These are phyloP conservation scores for Takifugu ocellatus DNA, from an alignment of 2,797 vertebrate species.

Conservation along the genomic window DNA sequence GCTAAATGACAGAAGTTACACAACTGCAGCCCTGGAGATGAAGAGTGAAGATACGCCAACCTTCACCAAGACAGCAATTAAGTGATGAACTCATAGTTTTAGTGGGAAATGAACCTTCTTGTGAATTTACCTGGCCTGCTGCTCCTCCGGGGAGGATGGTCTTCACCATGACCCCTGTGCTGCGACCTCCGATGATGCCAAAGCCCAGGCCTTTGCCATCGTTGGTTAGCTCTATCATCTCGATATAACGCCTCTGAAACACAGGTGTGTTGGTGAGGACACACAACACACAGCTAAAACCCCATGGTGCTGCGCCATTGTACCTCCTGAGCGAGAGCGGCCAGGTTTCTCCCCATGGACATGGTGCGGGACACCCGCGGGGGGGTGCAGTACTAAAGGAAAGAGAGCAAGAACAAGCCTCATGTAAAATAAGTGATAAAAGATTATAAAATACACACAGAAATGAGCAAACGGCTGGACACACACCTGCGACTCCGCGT, in stretches of 20 bases:
- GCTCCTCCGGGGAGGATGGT: conserved; percentile 90
- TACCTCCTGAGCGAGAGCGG: conserved; percentile 71
- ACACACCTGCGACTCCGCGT: conserved; percentile 60
- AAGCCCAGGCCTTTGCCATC: conserved; percentile 94
- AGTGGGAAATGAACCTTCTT: not conserved
- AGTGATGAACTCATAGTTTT: not conserved
- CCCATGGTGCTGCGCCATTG: conserved; percentile 5
- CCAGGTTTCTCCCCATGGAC: conserved; percentile 72
- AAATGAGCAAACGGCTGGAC: not conserved
- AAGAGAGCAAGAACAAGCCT: not conserved
- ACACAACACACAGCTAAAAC: not conserved
- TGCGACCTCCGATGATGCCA: conserved; percentile 91
- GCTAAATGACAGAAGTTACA: too few species aligned
- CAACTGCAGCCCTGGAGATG: too few species aligned
- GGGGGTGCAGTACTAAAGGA: conserved; percentile 68
- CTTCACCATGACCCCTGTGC: conserved; percentile 91
- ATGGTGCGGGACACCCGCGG: conserved; percentile 68
- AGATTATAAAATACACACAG: conserved; percentile 18
- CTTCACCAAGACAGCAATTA: not conserved
- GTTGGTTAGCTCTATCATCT: conserved; percentile 88
- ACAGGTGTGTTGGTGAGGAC: not conserved
- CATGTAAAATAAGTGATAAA: not conserved
- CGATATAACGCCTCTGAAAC: conserved; percentile 81
- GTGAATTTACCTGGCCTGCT: conserved; percentile 83
- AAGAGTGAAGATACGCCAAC: not conserved